Evolutionary conservation across 2,113 vertebrate species (phyloP).

Genomic region (Poeciliopsis prolifica): DNA sequence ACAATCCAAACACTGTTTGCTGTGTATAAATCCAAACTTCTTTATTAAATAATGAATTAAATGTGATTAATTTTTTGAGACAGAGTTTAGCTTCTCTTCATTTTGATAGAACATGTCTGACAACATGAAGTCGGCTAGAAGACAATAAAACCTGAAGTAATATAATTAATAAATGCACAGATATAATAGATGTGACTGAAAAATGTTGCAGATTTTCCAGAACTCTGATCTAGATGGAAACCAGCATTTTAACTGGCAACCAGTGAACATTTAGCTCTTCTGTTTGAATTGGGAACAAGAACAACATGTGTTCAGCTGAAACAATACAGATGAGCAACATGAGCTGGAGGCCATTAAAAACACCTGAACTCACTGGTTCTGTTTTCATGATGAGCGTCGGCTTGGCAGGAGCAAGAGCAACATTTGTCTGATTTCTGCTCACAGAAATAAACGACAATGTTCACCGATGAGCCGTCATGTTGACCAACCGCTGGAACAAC

Average conservation of each 20-base stretch:
- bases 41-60: not conserved
- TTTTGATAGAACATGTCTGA: not conserved
- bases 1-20: too few species aligned
- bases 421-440: not conserved
- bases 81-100: not conserved
- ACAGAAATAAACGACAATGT: not conserved
- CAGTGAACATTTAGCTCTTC: not conserved
- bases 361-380: slow-evolving; percentile 5
- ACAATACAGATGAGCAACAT: slow-evolving; percentile 6
- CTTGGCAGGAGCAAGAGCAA: slow-evolving; percentile 32
- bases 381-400: slow-evolving; percentile 17
- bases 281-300: not conserved
- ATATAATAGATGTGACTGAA: not conserved
- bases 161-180: not conserved
- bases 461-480: not conserved
- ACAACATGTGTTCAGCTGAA: slow-evolving; percentile 4
- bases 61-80: not conserved
- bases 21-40: too few species aligned
- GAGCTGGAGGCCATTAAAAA: slow-evolving; percentile 14
- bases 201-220: not conserved
- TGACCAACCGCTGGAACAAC: not conserved
- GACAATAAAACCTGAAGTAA: too few species aligned
- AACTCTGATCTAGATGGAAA: not conserved
- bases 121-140: not conserved
- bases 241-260: not conserved